These are phyloP conservation scores for Brachypteracias leptosomus DNA, from an alignment of 2,113 vertebrate genomes.

Conservation along the genomic window DNA sequence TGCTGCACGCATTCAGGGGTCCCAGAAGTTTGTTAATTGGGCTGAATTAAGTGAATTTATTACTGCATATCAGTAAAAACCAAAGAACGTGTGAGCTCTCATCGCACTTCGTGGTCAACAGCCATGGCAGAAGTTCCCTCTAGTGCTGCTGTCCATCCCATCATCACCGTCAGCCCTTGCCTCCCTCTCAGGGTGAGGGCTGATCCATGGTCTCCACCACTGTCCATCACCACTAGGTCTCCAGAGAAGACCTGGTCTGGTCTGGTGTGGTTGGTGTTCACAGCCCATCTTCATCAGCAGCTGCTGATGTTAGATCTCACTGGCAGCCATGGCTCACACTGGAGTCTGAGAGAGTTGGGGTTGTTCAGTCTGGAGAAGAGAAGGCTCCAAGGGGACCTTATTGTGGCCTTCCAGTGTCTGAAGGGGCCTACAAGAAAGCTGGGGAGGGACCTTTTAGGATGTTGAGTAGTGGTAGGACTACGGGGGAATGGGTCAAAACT, in stretches of 20 bases:
- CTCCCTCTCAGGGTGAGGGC: background rate
- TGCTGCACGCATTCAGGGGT: background rate
- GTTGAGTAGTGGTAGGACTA: no score
- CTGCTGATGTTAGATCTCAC: background rate
- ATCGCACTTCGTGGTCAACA: background rate
- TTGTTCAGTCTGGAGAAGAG: no score
- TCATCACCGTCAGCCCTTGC: background rate
- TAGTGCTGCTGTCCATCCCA: background rate
- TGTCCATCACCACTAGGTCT: background rate
- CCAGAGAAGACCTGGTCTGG: background rate
- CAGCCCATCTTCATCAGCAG: background rate
- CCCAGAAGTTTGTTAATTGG: background rate
- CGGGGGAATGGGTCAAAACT: no score
- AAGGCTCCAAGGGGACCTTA: no score
- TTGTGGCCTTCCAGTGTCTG: no score
- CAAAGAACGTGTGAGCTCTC: background rate
- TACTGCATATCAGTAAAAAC: background rate
- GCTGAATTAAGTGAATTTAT: background rate
- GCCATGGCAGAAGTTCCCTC: background rate
- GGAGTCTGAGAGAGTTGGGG: accelerated
- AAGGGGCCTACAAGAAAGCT: no score
- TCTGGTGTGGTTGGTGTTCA: background rate
- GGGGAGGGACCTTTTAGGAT: no score
- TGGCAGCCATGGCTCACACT: background rate
- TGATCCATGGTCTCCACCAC: background rate